These are phyloP conservation scores for Tamandua tetradactyla DNA, from an alignment of 2,797 vertebrate genomes.

Conservation along the genomic window DNA sequence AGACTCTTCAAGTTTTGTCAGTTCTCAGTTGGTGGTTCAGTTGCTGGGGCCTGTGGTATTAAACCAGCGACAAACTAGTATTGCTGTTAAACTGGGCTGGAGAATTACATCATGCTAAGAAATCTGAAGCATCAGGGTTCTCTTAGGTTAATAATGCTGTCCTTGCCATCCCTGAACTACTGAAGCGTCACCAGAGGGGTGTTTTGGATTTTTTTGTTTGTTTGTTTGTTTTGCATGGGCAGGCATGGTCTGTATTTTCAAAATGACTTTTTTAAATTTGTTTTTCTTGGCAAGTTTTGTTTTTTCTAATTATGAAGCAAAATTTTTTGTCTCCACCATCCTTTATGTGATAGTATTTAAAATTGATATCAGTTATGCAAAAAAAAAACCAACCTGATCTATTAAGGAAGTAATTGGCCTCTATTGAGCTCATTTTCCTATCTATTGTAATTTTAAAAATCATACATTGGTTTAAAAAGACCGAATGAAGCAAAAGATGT, in stretches of 20 bases:
- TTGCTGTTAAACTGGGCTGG: conserved; percentile 93
- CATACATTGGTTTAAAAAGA: conserved; percentile 67
- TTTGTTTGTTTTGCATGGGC: too few relatives aligned
- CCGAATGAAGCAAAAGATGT: background rate
- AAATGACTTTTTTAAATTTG: conserved; percentile 84
- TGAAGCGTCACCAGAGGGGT: conserved; percentile 85
- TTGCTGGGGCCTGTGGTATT: conserved; percentile 91
- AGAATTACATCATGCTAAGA: conserved; percentile 93
- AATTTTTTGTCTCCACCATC: conserved; percentile 88
- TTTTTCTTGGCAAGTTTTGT: conserved; percentile 88
- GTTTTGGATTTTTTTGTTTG: too few relatives aligned
- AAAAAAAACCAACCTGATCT: conserved; percentile 84
- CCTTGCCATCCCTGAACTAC: conserved; percentile 91
- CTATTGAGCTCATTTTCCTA: conserved; percentile 89
- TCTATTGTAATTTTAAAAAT: conserved; percentile 90
- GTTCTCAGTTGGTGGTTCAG: conserved; percentile 88
- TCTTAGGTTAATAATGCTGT: conserved; percentile 90
- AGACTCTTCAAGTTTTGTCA: too few relatives aligned
- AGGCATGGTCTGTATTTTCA: conserved; percentile 71
- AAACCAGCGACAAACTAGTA: conserved; percentile 92
- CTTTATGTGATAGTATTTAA: conserved; percentile 91
- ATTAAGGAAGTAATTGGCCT: conserved; percentile 89
- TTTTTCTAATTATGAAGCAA: conserved; percentile 89
- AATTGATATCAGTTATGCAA: conserved; percentile 89
- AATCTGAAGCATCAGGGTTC: conserved; percentile 85